Evolutionary conservation across 2,888 invertebrate genomes (phyloP).

Genomic region (Agriopis leucophaearia): DNA sequence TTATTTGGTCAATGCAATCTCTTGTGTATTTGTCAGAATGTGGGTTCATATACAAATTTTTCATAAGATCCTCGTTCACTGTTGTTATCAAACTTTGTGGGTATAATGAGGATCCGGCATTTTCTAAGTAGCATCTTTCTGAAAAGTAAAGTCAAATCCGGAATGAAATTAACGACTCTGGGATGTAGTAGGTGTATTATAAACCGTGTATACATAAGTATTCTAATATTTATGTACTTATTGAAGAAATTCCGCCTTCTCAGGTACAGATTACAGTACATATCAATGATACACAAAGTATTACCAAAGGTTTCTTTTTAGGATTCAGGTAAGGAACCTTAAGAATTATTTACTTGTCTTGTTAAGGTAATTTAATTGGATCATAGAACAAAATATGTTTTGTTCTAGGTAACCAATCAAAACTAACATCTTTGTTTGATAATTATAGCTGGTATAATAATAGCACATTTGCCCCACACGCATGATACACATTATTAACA

Average conservation of each 20-base stretch:
- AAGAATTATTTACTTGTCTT: background rate
- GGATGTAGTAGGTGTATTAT: background rate
- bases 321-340: background rate
- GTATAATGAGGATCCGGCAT: conserved; percentile 95
- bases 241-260: too few relatives aligned
- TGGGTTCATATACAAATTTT: conserved; percentile 95
- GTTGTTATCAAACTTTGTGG: conserved; percentile 90
- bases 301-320: background rate
- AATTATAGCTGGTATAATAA: background rate
- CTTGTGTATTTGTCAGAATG: conserved; percentile 94
- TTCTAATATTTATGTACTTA: too few relatives aligned
- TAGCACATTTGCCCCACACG: background rate
- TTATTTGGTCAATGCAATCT: conserved; percentile 93
- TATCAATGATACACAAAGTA: too few relatives aligned
- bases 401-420: background rate
- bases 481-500: conserved; percentile 1
- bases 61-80: conserved; percentile 88
- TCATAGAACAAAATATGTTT: conserved; percentile 1
- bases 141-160: conserved; percentile 61
- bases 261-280: too few relatives aligned
- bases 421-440: background rate
- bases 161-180: too few relatives aligned
- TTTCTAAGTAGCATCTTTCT: conserved; percentile 94
- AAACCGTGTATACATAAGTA: too few relatives aligned
- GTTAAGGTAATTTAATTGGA: background rate